Percentiles rank a stretch among this genome's conserved stretches.
These are phyloP conservation scores for Ispidina picta DNA, from an alignment of 2,797 vertebrate genomes.

Conservation along the genomic window DNA sequence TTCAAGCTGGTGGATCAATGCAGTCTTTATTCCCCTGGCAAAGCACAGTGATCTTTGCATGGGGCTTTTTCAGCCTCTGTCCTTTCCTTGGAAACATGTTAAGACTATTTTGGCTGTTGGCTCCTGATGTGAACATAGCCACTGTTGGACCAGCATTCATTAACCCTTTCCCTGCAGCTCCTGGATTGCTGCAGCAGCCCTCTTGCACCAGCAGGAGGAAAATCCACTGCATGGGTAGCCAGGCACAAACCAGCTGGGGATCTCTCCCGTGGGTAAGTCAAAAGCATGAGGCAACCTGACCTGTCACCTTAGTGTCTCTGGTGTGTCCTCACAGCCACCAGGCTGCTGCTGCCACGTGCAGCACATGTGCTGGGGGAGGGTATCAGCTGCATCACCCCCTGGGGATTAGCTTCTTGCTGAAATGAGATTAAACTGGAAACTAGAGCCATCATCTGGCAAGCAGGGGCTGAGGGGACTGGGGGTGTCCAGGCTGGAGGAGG, in stretches of 20 bases:
- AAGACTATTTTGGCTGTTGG: background rate
- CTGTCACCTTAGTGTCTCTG: background rate
- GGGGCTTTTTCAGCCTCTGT: rapidly evolving
- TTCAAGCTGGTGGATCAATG: background rate
- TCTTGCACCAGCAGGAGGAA: background rate
- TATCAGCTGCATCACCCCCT: background rate
- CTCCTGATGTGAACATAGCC: background rate
- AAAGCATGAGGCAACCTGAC: background rate
- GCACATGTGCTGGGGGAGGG: background rate
- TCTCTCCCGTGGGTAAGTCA: background rate
- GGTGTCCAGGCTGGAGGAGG: no score
- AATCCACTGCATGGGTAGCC: background rate
- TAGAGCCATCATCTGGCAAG: background rate
- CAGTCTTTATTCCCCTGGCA: background rate
- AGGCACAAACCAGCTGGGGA: background rate
- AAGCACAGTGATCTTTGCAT: background rate
- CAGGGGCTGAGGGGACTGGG: no score
- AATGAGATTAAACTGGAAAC: constrained; percentile 18
- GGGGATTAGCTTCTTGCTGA: background rate
- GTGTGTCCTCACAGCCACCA: background rate
- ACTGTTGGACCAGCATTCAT: background rate
- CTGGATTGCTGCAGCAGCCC: background rate
- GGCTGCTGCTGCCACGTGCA: background rate
- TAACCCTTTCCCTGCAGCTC: background rate
- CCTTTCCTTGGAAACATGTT: background rate